Base-by-base conservation (phyloP, 2,797 vertebrate genomes). In the Coluber constrictor region DNA sequence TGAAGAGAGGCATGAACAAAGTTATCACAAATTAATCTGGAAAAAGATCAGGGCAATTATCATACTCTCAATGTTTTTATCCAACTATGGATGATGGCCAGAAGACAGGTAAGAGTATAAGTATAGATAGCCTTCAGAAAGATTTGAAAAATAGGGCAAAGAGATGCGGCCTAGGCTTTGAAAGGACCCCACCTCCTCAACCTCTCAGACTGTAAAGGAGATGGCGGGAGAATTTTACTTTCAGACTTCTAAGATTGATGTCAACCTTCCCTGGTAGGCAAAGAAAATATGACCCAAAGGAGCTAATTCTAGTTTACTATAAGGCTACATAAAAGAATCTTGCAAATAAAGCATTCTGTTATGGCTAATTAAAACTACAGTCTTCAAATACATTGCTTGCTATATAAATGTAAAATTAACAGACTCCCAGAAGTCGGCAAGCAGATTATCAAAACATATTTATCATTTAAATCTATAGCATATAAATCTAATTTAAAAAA, bases 301-400 rank as follows among this genome's bases (percentile, higher is more conserved):
- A 74, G 70, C 70, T 74, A 74, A 74, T 74, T 74, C 70, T 74
- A 37, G 15, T 74, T 74, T 32, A 18, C 5, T 74, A 74, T 74
- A 37, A 74, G 32, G 70, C 70, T 37, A 74, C 7, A 74, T 37
- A 37, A 37, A 74, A 74, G 32, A 74, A 37, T 37, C 32, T 89
- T 79, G 16, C 16, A 60, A 89, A 89, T 43, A 60, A 89, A 79
- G 5, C 27, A 89, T 57, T 47, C 16, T 37, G 74, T 5, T 57
- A 15, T 47, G 29, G 55, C n/a, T 55, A 87, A 96, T 96, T 93
- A 91, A 94, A 43, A 94, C 91, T 43, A 83, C 57, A 94, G 93
- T 83, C 54, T 96, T 93, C 95, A 97, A 93, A 95, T 96, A 96
- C 92, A 90, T 92, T 94, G 94, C 92, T 95, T 94, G 93, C 87